Evolutionary conservation across 2,797 vertebrate genomes (phyloP).

Genomic region (Sphaeramia orbicularis): DNA sequence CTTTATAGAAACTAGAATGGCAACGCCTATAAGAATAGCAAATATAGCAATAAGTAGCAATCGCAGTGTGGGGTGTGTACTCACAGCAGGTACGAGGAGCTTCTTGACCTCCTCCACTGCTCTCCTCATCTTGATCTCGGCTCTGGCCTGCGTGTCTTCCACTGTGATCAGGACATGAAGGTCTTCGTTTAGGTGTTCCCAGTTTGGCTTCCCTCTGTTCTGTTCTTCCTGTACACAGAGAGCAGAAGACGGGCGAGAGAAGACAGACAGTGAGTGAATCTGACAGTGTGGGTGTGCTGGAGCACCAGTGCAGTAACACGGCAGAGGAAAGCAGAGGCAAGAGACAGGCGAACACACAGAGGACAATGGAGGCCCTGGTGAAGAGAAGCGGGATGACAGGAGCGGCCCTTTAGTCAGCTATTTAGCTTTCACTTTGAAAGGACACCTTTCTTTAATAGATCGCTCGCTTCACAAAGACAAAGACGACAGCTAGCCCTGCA

Average conservation of each 20-base stretch:
- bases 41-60: slow-evolving; percentile 4
- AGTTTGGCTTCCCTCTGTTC: slow-evolving; percentile 90
- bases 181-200: slow-evolving; percentile 91
- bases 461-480: slow-evolving; percentile 62
- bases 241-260: slow-evolving; percentile 2
- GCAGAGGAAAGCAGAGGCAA: slow-evolving; percentile 58
- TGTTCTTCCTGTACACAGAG: slow-evolving; percentile 85
- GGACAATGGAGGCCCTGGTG: slow-evolving; percentile 43
- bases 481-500: slow-evolving; percentile 71
- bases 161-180: slow-evolving; percentile 89
- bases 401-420: slow-evolving; percentile 71
- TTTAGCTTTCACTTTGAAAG: slow-evolving; percentile 79
- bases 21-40: slow-evolving; percentile 2
- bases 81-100: slow-evolving; percentile 89
- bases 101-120: slow-evolving; percentile 90
- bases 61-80: slow-evolving; percentile 53
- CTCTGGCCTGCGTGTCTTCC: slow-evolving; percentile 88
- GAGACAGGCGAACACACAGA: slow-evolving; percentile 56
- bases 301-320: slow-evolving; percentile 50
- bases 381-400: slow-evolving; percentile 68
- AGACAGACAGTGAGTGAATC: slow-evolving; percentile 57
- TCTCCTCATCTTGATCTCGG: slow-evolving; percentile 89
- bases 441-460: slow-evolving; percentile 74
- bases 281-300: slow-evolving; percentile 66
- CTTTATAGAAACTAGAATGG: slow-evolving; percentile 12